Percentiles rank a stretch among this genome's conserved stretches.
Conservation (phyloP, 2,888 invertebrate genomes). For the Drosophila macrothrix region DNA sequence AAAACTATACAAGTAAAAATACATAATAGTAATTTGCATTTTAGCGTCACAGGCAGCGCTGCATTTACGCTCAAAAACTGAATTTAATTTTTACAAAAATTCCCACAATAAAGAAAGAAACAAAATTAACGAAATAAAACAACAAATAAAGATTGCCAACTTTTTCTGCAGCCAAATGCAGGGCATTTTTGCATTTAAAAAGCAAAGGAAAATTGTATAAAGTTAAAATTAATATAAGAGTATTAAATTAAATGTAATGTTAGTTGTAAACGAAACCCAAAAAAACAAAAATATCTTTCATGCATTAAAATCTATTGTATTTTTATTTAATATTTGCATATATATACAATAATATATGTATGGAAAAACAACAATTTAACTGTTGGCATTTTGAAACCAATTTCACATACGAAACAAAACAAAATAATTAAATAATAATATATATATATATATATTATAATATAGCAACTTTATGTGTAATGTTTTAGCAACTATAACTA, state of each 20-base stretch:
- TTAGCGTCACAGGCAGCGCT: slow-evolving; percentile 67
- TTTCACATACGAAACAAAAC: slow-evolving; percentile 78
- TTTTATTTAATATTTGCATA: slow-evolving; percentile 73
- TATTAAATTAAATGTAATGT: slow-evolving; percentile 72
- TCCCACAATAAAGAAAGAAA: slow-evolving; percentile 32
- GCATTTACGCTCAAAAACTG: slow-evolving; percentile 83
- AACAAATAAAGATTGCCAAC: slow-evolving; percentile 60
- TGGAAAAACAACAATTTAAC: slow-evolving; percentile 75
- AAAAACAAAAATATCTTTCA: slow-evolving; percentile 59
- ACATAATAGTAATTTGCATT: slow-evolving; percentile 71
- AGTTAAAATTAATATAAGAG: slow-evolving; percentile 67
- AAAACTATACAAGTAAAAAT: slow-evolving; percentile 46
- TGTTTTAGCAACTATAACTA: slow-evolving; percentile 79
- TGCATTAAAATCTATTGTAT: slow-evolving; percentile 74
- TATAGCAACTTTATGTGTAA: slow-evolving; percentile 76
- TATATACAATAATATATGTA: slow-evolving; percentile 19
- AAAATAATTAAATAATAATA: slow-evolving; percentile 49
- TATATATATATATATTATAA: slow-evolving; percentile 51
- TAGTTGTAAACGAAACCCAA: slow-evolving; percentile 58
- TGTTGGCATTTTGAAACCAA: slow-evolving; percentile 77
- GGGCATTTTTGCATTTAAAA: slow-evolving; percentile 73
- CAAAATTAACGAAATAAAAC: slow-evolving; percentile 11
- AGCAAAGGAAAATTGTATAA: slow-evolving; percentile 72
- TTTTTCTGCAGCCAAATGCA: slow-evolving; percentile 62
- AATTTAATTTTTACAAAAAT: slow-evolving; percentile 71